A percentile compares a stretch with the other conserved stretches of the same genome.
Conservation (phyloP, 2,113 vertebrate species). For the Stictonetta naevosa region DNA sequence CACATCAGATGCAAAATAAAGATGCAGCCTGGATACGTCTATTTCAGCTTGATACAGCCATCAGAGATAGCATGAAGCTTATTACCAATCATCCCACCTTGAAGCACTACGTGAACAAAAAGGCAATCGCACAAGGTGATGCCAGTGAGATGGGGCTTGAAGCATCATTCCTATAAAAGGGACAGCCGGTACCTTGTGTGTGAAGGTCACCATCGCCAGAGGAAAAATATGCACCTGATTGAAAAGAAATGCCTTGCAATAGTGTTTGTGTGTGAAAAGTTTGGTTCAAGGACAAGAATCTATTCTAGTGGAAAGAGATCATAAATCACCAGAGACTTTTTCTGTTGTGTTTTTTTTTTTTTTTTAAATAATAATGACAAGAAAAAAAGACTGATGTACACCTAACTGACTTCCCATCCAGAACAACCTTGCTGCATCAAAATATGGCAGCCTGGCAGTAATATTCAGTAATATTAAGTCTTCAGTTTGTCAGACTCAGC, state of each 20-base stretch:
- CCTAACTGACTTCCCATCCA: background rate
- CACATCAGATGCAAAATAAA: background rate
- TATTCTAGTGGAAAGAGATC: background rate
- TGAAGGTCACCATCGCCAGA: conserved; percentile 41
- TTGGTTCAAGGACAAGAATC: conserved; percentile 45
- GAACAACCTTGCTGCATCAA: background rate
- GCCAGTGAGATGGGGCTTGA: conserved; percentile 39
- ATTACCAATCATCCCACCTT: conserved; percentile 47
- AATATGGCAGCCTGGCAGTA: background rate
- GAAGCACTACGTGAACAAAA: background rate
- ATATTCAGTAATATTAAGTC: background rate
- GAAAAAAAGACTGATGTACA: background rate
- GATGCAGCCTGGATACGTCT: background rate
- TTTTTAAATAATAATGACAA: background rate
- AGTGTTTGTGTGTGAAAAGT: background rate
- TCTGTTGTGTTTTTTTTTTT: too few species aligned
- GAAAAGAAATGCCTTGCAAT: conserved; percentile 2
- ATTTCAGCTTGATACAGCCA: conserved; percentile 16
- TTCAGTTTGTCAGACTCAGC: background rate
- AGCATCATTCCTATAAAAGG: conserved; percentile 6
- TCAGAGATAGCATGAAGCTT: conserved; percentile 20
- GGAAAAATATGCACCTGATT: background rate
- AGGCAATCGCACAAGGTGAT: background rate
- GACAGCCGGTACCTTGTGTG: background rate
- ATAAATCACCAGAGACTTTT: background rate